Evolutionary conservation across 2,888 invertebrate species (phyloP).

Genomic region (Latrodectus hesperus): DNA sequence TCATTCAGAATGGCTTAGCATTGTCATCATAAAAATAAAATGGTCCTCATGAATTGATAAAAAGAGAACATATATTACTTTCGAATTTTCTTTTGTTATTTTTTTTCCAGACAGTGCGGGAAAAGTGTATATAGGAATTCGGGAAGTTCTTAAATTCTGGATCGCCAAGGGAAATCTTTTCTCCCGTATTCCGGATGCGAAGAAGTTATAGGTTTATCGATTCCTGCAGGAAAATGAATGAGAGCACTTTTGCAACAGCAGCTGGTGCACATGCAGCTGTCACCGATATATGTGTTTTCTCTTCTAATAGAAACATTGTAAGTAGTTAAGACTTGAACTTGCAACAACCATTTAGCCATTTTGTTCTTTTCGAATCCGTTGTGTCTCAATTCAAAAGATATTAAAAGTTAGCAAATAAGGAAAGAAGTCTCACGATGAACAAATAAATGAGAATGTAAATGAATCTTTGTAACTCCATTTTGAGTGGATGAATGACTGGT

Average conservation of each 20-base stretch:
- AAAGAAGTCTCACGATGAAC: not conserved
- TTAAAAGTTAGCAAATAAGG: not conserved
- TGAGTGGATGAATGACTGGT: too few relatives aligned
- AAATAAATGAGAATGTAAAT: too few relatives aligned
- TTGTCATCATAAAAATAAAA: too few relatives aligned
- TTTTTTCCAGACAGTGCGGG: too few relatives aligned
- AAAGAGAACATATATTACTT: too few relatives aligned
- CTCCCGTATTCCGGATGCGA: not conserved
- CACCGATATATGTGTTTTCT: not conserved
- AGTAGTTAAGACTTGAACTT: not conserved
- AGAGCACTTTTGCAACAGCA: conserved; percentile 27
- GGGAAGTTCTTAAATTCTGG: not conserved
- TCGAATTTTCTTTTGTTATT: too few relatives aligned
- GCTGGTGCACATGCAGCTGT: conserved; percentile 23
- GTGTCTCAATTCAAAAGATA: not conserved
- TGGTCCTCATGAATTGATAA: too few relatives aligned
- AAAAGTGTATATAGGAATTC: too few relatives aligned
- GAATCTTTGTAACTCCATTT: too few relatives aligned
- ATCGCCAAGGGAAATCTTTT: not conserved
- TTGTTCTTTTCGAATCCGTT: not conserved
- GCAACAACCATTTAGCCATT: not conserved
- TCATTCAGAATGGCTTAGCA: too few relatives aligned
- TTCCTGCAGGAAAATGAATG: conserved; percentile 27
- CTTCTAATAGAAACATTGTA: not conserved
- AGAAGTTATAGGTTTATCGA: conserved; percentile 12